Percentiles rank a stretch among this genome's conserved stretches.
These are phyloP conservation scores for Pavo muticus DNA, from an alignment of 2,113 vertebrate species.

Conservation along the genomic window DNA sequence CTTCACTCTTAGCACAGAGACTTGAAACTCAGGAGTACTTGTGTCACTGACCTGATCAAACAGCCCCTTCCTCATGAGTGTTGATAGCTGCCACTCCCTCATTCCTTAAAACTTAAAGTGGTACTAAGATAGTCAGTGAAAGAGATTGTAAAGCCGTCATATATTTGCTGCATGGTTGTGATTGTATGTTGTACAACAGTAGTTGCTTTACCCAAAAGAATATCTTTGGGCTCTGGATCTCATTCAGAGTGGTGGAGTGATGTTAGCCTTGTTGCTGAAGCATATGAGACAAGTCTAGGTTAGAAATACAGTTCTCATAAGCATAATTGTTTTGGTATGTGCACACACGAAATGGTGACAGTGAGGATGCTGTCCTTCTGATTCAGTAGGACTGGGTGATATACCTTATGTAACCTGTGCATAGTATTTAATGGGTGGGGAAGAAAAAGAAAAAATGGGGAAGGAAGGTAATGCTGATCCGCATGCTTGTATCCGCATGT, in stretches of 20 bases:
- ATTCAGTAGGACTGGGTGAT: background rate
- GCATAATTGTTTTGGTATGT: accelerated
- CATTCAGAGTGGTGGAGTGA: background rate
- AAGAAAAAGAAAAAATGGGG: background rate
- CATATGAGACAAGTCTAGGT: background rate
- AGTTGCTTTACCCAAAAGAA: background rate
- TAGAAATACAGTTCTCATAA: background rate
- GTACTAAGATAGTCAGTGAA: background rate
- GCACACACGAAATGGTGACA: background rate
- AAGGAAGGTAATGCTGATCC: background rate
- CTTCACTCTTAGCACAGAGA: background rate
- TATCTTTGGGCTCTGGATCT: background rate
- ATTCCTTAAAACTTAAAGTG: background rate
- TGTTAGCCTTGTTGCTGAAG: background rate
- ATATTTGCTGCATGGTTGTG: accelerated
- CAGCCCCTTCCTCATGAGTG: background rate
- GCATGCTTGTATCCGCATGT: too few species aligned
- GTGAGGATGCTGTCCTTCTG: background rate
- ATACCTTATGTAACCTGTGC: background rate
- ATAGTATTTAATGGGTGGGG: background rate
- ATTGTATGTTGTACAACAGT: background rate
- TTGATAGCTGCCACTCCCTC: background rate
- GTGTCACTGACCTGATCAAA: background rate
- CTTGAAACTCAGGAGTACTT: background rate
- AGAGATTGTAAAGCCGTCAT: background rate